Base-by-base conservation (phyloP, 2,888 invertebrate species). In the Tineola bisselliella region DNA sequence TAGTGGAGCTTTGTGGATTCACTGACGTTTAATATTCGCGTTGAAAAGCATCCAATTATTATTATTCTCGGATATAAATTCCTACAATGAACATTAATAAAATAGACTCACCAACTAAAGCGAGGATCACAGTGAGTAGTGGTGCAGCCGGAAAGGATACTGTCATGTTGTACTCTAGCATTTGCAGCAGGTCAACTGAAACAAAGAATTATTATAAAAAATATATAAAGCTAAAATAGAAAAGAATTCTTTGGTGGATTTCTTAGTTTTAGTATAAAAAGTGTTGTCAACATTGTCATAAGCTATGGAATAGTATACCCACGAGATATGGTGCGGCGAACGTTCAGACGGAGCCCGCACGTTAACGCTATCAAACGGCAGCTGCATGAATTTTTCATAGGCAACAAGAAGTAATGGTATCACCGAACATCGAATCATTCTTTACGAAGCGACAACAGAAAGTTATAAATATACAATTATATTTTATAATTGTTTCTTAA, bases 121-220 rank as follows among this genome's bases (percentile, higher is more conserved):
- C 99, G 79, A 99, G 87, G 68, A 99, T 98, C 63, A 99, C 98
- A 5, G 99, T 99, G 66, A 99, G 90, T 60, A 99, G 88, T 3
- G 99, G 98, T 38, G 99, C 99, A 54, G 97, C 97, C 33, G 99
- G 98, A 78, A 98, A 98, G 61, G 94, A 94, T 61, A 97, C 93
- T 1, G 95, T 92, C 64, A 95, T 93, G 87, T 98, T 98, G 87
- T 97, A 95, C 87, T 98, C 99, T 80, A 99, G 87, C 96, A 98
- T 98, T 87, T 99, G 98, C 66, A 99, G 91, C 62, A 99, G 89
- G 82, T 99, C 99, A 76, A 99, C 98, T 97, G 90, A 62, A 91
- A 91, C 77, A 81, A 80, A 68, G 12, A 18, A 54, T n/a, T 52
- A 13, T 52, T 52, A 52, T 15, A 17, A 17, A 15, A 25, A 11